Conservation (phyloP, 1,140 invertebrate species). For the Philotrypesis tridentata region DNA sequence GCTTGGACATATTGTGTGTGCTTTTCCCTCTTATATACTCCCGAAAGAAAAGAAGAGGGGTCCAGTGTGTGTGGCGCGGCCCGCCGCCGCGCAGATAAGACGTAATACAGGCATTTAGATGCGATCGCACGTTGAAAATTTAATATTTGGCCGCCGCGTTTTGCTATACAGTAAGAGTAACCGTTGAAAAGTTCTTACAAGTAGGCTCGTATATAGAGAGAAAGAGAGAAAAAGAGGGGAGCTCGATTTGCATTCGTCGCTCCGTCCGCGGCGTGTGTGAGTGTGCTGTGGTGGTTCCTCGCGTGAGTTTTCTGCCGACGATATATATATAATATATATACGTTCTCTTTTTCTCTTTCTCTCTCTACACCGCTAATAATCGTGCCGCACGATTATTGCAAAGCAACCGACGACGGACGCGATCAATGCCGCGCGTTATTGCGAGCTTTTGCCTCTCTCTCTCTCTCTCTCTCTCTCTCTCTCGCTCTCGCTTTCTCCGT, state of each 20-base stretch:
- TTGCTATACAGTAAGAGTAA: neutral
- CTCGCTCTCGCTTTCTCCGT: too few relatives aligned
- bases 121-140: slow-evolving; percentile 26
- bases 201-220: too few relatives aligned
- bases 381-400: neutral
- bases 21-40: too few relatives aligned
- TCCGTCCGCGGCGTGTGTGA: too few relatives aligned
- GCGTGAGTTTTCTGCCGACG: too few relatives aligned
- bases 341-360: neutral
- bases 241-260: neutral
- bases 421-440: neutral
- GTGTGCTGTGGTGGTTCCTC: neutral
- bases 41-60: neutral
- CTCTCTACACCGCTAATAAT: neutral
- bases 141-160: slow-evolving; percentile 25
- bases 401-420: neutral
- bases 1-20: too few relatives aligned
- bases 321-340: too few relatives aligned
- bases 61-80: too few relatives aligned
- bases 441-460: too few relatives aligned
- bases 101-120: slow-evolving; percentile 28
- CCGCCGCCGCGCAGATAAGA: slow-evolving; percentile 25
- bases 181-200: too few relatives aligned
- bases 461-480: too few relatives aligned
- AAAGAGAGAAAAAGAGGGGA: neutral